Evolutionary conservation across 2,888 invertebrate species (phyloP), one percentile per base, ranked within the genome.

Genomic region (Sminthurinus aureus): DNA sequence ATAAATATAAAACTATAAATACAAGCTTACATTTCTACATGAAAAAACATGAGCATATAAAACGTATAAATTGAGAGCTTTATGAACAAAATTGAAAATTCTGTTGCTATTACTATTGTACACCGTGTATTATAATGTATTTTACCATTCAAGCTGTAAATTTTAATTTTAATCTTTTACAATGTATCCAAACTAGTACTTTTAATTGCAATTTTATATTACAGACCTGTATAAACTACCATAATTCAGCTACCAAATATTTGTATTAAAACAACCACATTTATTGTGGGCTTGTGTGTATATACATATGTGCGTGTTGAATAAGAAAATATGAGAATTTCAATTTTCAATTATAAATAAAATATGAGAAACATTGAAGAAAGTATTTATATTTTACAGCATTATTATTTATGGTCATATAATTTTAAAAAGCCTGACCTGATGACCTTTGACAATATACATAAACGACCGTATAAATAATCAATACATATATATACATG

Each of bases 21-120:
- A 69, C 69, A n/a, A 69, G 18, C 20, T 78, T 78, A 78, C 78
- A 78, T 52, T 78, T 78, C 78, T 18, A 64, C 66, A 64, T 24
- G 11, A 26, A 78, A 78, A 24, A 78, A 78, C 78, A 78, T 78
- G 1, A 38, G n/a, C 24, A 15, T 58, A 15, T 6, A 0, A 58
- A 58, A 58, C 9, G 9, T 58, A 18, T 18, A 58, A 58, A 58
- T 38, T 6, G 1, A 38, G 6, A 38, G 38, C 38, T 38, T 38
- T 38, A n/a, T n/a, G n/a, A n/a, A n/a, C n/a, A n/a, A n/a, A n/a
- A n/a, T n/a, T n/a, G n/a, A n/a, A n/a, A n/a, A n/a, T n/a, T n/a
- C n/a, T n/a, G n/a, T n/a, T n/a, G n/a, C n/a, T n/a, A n/a, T n/a
- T n/a, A n/a, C n/a, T n/a, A n/a, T n/a, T n/a, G n/a, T n/a, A n/a